Conservation (phyloP, 2,113 vertebrate genomes). For the Pachypanchax playfairii region DNA sequence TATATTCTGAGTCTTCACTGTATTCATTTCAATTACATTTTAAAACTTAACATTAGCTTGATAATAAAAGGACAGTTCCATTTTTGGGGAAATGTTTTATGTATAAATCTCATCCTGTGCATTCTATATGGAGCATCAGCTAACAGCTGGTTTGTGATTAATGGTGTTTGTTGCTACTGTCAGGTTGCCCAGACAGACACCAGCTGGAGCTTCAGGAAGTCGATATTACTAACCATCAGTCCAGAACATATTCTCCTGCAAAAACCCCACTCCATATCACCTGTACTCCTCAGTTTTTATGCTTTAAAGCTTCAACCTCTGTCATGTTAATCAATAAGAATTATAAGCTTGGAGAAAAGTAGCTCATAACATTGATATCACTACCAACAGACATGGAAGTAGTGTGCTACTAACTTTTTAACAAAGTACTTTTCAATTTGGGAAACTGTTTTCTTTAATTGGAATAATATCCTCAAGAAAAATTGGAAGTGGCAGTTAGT, state of each 20-base stretch:
- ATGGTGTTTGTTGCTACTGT: not conserved
- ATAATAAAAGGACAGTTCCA: not conserved
- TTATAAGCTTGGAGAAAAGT: too few relatives aligned
- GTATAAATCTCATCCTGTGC: too few relatives aligned
- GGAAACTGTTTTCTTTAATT: not conserved
- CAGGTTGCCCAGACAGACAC: not conserved
- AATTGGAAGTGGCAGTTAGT: not conserved
- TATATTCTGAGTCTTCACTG: too few relatives aligned
- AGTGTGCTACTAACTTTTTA: not conserved
- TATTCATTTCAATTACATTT: too few relatives aligned
- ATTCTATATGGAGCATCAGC: not conserved
- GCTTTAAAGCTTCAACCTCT: not conserved
- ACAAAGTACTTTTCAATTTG: not conserved
- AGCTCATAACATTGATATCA: not conserved
- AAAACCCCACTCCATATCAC: fast-evolving
- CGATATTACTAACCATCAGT: not conserved
- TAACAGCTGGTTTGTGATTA: not conserved
- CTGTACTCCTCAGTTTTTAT: not conserved
- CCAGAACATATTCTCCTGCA: not conserved
- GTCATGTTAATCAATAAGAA: not conserved
- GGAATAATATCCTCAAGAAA: not conserved
- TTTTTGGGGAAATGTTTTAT: not conserved
- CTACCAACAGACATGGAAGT: not conserved
- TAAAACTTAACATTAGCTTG: too few relatives aligned
- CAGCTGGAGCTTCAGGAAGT: not conserved